phyloP scores from a whole-genome alignment of 1,140 invertebrate species.

The Pseudomyrmex dendroicus region DNA sequence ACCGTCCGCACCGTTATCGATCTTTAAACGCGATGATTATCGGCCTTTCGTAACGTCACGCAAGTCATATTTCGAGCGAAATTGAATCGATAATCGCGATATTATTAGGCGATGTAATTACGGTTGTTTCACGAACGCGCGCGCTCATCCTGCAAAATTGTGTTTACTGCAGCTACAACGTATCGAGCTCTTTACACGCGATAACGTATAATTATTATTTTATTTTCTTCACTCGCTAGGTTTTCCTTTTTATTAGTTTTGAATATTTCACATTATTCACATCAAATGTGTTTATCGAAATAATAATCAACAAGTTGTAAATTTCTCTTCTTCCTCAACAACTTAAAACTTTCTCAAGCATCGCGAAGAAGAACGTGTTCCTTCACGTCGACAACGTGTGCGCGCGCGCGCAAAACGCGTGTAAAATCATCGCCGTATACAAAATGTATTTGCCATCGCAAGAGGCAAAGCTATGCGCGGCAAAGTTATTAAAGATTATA shows the following conservation, averaged over 20 bases:
- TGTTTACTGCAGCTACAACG: background rate
- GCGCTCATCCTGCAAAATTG: background rate
- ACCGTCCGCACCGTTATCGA: constrained; percentile 50
- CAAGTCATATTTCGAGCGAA: constrained; percentile 52
- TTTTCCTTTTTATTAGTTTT: no score
- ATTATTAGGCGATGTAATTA: constrained; percentile 55
- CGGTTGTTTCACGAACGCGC: constrained; percentile 6
- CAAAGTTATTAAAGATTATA: constrained; percentile 21
- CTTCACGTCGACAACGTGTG: background rate
- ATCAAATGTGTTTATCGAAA: background rate
- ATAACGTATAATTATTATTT: background rate
- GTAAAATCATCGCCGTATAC: background rate
- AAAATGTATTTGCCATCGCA: constrained; percentile 13
- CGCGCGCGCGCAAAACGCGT: background rate
- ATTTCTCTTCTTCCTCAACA: background rate
- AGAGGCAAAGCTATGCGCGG: constrained; percentile 5
- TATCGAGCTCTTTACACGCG: background rate
- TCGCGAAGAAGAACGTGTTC: background rate
- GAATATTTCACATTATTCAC: background rate
- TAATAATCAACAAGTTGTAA: background rate
- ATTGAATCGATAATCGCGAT: constrained; percentile 56
- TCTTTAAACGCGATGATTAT: constrained; percentile 60
- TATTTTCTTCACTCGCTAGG: background rate
- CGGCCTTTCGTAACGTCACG: constrained; percentile 50
- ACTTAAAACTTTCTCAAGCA: background rate